Evolutionary conservation across 2,888 invertebrate species (phyloP).

Genomic region (Mimas tiliae): DNA sequence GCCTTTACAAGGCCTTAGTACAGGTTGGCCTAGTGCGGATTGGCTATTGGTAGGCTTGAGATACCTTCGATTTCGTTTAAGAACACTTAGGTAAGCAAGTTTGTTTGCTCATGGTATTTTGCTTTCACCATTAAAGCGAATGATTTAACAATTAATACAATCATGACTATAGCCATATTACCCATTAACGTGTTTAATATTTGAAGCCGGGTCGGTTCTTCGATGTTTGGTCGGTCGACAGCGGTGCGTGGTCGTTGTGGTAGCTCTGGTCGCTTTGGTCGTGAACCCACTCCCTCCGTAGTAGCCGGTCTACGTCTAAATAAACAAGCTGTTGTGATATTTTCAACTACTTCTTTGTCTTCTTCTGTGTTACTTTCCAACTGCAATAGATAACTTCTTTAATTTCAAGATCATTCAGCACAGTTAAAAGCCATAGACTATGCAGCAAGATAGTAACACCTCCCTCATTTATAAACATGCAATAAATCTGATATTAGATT

Average conservation of each 20-base stretch:
- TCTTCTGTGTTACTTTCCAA: not conserved
- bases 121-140: slow-evolving; percentile 12
- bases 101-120: not conserved
- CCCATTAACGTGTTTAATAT: slow-evolving; percentile 75
- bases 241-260: slow-evolving; percentile 67
- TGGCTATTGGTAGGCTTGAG: too few relatives aligned
- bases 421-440: not conserved
- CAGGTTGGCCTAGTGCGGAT: too few relatives aligned
- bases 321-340: not conserved
- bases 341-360: slow-evolving; percentile 7
- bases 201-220: slow-evolving; percentile 62
- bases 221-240: slow-evolving; percentile 46
- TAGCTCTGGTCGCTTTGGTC: slow-evolving; percentile 54
- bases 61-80: too few relatives aligned
- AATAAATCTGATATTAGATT: too few relatives aligned
- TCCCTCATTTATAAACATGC: too few relatives aligned
- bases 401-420: not conserved
- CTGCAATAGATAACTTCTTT: not conserved
- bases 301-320: slow-evolving; percentile 65
- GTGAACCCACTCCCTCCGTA: slow-evolving; percentile 62
- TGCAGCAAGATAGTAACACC: not conserved
- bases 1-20: too few relatives aligned
- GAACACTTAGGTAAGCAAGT: too few relatives aligned
- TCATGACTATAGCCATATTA: slow-evolving; percentile 33
- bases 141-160: too few relatives aligned